These are phyloP conservation scores for Sphaerophoria taeniata DNA, from an alignment of 2,888 invertebrate species.

Conservation along the genomic window DNA sequence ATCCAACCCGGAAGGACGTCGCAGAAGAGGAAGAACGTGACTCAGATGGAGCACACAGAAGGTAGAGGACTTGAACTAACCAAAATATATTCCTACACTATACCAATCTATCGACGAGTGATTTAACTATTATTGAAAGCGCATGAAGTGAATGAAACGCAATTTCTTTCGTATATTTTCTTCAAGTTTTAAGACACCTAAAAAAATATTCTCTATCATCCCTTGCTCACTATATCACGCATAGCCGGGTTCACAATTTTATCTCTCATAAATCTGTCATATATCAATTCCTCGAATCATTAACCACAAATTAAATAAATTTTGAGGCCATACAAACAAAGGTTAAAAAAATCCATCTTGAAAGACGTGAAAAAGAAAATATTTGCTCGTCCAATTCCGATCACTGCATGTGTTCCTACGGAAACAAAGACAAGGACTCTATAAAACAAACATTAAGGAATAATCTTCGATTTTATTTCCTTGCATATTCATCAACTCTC, in stretches of 20 bases:
- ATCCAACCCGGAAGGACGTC: too few species aligned
- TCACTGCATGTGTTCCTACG: background rate
- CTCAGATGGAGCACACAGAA: too few species aligned
- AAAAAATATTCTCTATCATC: slow-evolving; percentile 8
- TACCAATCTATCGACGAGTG: too few species aligned
- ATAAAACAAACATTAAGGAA: slow-evolving; percentile 12
- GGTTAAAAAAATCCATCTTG: background rate
- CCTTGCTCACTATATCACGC: background rate
- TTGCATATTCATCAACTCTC: background rate
- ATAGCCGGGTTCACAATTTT: slow-evolving; percentile 28
- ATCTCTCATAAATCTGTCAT: slow-evolving; percentile 57
- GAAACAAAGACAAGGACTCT: background rate
- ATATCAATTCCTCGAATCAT: slow-evolving; percentile 69
- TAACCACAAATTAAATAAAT: slow-evolving; percentile 73
- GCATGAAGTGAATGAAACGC: too few species aligned
- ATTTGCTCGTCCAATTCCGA: slow-evolving; percentile 32
- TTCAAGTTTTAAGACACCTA: background rate
- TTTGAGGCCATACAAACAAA: slow-evolving; percentile 55
- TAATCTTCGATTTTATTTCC: slow-evolving; percentile 33
- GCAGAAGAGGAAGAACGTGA: too few species aligned
- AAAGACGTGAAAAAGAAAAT: slow-evolving; percentile 11
- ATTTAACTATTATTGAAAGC: too few species aligned
- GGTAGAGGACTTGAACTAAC: too few species aligned
- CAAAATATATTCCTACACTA: too few species aligned
- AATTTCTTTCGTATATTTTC: too few species aligned